Conservation (phyloP, 2,113 vertebrate genomes). For the human region DNA sequence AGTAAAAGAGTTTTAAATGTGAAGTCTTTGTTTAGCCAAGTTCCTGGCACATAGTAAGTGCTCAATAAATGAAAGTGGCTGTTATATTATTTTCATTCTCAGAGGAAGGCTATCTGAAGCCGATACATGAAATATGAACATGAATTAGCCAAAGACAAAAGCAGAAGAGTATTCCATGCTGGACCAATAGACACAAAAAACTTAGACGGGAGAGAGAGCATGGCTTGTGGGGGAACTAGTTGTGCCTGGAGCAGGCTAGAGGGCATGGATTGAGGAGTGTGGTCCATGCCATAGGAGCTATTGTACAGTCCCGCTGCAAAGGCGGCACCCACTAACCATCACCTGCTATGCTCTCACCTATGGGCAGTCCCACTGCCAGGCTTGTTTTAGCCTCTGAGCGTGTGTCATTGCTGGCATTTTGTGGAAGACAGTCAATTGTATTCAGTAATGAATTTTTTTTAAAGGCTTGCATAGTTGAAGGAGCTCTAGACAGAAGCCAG, state of each 20-base stretch:
- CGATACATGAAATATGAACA: neutral
- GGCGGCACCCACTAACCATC: neutral
- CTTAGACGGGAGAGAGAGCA: neutral
- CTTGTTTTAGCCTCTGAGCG: neutral
- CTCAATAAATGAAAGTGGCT: neutral
- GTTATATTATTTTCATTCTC: neutral
- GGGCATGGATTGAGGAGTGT: neutral
- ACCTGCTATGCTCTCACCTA: neutral
- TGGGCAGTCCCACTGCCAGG: neutral
- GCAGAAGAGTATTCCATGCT: too few relatives aligned
- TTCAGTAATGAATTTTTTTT: neutral
- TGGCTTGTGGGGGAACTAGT: neutral
- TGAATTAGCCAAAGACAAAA: neutral
- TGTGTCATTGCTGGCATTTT: neutral
- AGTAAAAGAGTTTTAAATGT: neutral
- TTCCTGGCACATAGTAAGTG: neutral
- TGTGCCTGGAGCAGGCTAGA: neutral
- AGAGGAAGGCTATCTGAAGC: neutral
- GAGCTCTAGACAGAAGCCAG: neutral
- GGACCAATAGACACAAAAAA: neutral
- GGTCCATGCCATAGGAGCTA: neutral
- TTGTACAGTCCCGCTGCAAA: accelerated
- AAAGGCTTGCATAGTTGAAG: neutral
- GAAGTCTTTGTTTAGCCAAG: neutral
- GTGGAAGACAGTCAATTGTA: neutral